These are phyloP conservation scores for Pemphigus obesinymphae DNA, from an alignment of 1,140 invertebrate genomes.

Conservation along the genomic window DNA sequence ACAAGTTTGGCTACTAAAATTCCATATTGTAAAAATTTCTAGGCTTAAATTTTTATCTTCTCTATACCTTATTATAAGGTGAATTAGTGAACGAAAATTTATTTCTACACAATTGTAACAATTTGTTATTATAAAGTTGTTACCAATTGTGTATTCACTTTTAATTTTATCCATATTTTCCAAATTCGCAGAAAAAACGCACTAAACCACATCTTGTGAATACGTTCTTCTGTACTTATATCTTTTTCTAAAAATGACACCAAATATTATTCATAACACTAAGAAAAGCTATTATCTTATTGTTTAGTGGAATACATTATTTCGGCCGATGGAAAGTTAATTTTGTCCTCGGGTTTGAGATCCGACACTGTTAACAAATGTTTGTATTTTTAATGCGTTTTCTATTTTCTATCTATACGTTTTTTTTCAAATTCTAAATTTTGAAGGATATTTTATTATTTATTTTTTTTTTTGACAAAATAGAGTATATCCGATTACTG, in stretches of 20 bases:
- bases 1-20: not conserved
- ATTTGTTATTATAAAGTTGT: not conserved
- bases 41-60: not conserved
- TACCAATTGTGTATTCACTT: not conserved
- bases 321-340: no score
- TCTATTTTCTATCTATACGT: no score
- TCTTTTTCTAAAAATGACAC: not conserved
- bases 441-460: no score
- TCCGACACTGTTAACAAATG: no score
- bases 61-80: not conserved
- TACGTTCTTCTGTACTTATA: not conserved
- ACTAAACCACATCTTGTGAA: not conserved
- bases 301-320: no score
- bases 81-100: not conserved
- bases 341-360: no score
- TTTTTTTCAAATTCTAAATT: no score
- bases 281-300: no score
- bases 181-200: not conserved
- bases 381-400: no score
- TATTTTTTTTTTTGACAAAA: no score
- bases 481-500: no score
- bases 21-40: not conserved
- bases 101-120: not conserved
- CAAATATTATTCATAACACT: not conserved
- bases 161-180: not conserved